Evolutionary conservation across 2,113 vertebrate genomes (phyloP).

Genomic region (Copsychus sechellarum): DNA sequence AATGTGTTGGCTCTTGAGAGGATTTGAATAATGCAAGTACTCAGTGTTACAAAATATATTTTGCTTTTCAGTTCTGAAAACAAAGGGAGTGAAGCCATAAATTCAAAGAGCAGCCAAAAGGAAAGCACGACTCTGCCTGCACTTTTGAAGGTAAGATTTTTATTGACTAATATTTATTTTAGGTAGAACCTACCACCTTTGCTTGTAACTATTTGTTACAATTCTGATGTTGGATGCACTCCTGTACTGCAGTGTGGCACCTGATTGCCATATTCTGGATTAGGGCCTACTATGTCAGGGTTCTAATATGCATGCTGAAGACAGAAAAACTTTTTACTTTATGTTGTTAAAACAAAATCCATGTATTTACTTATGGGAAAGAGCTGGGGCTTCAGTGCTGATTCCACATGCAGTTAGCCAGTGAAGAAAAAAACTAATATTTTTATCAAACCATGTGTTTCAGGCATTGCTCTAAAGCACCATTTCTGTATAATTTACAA

Average conservation of each 20-base stretch:
- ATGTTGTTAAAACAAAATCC: neutral
- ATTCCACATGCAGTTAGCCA: neutral
- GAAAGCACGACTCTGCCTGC: conserved; percentile 68
- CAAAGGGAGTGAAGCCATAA: conserved; percentile 67
- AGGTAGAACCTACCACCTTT: neutral
- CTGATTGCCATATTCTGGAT: neutral
- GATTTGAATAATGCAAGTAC: neutral
- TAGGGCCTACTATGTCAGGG: neutral
- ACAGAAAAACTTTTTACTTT: neutral
- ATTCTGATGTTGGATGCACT: neutral
- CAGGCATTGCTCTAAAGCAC: neutral
- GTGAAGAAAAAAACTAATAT: neutral
- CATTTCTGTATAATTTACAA: neutral
- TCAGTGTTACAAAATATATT: neutral
- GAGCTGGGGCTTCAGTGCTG: neutral
- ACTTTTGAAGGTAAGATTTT: conserved; percentile 72
- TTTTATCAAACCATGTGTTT: neutral
- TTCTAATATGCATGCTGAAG: neutral
- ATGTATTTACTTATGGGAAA: accelerated
- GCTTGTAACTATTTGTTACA: neutral
- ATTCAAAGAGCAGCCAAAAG: conserved; percentile 61
- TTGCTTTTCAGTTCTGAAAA: conserved; percentile 78
- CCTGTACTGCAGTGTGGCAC: neutral
- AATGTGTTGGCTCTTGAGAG: neutral
- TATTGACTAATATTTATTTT: neutral